phyloP scores from a whole-genome alignment of 2,113 vertebrate genomes.

The Camelus bactrianus region DNA sequence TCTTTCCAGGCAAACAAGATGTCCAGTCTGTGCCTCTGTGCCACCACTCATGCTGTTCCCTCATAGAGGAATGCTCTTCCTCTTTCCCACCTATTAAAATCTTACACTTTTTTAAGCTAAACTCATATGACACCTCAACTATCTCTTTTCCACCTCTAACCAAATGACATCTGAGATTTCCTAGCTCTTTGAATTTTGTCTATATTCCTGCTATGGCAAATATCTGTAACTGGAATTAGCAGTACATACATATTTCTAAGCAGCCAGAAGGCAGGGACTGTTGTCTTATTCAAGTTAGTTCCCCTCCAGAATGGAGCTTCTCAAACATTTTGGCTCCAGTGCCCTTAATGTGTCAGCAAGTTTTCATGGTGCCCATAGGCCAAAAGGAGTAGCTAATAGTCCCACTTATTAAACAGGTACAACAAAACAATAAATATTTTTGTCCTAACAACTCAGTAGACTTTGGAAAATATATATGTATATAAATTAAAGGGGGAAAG shows the following conservation, averaged over 20 bases:
- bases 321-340: neutral
- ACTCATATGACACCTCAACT: neutral
- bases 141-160: neutral
- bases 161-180: neutral
- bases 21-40: neutral
- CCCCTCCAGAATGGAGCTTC: neutral
- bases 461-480: neutral
- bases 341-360: neutral
- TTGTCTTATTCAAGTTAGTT: neutral
- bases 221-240: neutral
- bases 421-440: neutral
- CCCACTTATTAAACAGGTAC: neutral
- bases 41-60: neutral
- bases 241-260: neutral
- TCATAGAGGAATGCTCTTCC: neutral
- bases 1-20: neutral
- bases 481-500: neutral
- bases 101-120: neutral
- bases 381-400: neutral
- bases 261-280: neutral
- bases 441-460: neutral
- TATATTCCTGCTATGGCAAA: neutral
- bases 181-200: constrained; percentile 3
- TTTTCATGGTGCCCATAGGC: neutral
- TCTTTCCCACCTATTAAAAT: neutral